Evolutionary conservation across 2,888 invertebrate genomes (phyloP).

Genomic region (Acleris literana): DNA sequence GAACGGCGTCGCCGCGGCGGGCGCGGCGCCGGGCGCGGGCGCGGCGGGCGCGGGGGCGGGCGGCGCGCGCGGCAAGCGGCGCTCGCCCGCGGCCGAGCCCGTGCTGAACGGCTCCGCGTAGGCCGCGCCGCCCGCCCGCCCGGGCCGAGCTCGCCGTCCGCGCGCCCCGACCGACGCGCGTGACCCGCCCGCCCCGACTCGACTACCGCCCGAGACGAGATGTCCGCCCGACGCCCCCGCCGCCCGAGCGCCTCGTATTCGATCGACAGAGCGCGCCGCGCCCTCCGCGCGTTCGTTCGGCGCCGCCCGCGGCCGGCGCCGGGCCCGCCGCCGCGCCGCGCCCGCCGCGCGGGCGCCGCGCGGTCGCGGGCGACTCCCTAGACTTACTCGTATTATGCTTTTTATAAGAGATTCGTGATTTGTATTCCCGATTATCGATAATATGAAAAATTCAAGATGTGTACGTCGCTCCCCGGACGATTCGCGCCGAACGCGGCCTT

Average conservation of each 20-base stretch:
- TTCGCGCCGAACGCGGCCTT: conserved; percentile 63
- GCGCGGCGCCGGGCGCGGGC: conserved; percentile 39
- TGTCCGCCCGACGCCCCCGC: conserved; percentile 31
- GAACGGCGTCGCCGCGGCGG: conserved; percentile 65
- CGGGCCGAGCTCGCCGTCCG: background rate
- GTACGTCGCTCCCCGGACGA: conserved; percentile 76
- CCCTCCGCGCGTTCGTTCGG: conserved; percentile 27
- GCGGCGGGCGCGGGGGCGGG: conserved; percentile 40
- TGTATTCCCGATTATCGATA: conserved; percentile 81
- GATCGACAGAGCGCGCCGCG: conserved; percentile 33
- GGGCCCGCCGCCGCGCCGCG: conserved; percentile 28
- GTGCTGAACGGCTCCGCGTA: conserved; percentile 87
- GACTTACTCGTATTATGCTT: conserved; percentile 80
- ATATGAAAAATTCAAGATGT: conserved; percentile 74
- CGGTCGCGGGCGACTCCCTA: conserved; percentile 47
- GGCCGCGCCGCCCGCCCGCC: conserved; percentile 38
- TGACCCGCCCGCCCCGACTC: conserved; percentile 37
- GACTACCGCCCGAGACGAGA: conserved; percentile 38
- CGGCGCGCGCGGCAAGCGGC: conserved; percentile 42
- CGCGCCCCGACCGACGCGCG: conserved; percentile 29
- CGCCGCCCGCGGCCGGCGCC: conserved; percentile 34
- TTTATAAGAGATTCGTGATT: conserved; percentile 81
- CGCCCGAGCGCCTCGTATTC: conserved; percentile 11
- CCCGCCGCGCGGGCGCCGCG: conserved; percentile 31
- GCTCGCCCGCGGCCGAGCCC: conserved; percentile 67